Evolutionary conservation across 2,113 vertebrate genomes (phyloP), one percentile per base, ranked within the genome.

Genomic region (Morone saxatilis): DNA sequence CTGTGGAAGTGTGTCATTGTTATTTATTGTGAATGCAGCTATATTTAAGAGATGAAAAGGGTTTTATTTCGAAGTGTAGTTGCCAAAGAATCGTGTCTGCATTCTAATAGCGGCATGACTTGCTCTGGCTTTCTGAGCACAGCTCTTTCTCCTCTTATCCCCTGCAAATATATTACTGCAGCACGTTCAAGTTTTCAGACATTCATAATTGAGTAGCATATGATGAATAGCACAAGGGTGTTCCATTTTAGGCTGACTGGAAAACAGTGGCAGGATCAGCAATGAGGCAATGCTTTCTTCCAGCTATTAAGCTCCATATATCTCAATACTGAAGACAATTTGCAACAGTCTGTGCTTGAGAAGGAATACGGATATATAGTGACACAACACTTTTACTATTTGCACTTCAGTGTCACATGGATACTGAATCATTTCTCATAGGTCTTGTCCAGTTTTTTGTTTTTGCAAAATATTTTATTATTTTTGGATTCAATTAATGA

Each of bases 201-300:
- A 94, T 94, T 91, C 91, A 94, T 94, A 94, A 95, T 93, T 94
- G 91, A 94, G 91, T 57, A 93, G 91, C 81, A 63, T 82, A 90
- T 93, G 94, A 94, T 92, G 91, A 95, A 95, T 92, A 91, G 93
- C 87, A 85, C 76, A 25, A 71, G 83, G 88, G 65, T 90, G 90
- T 92, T 95, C 91, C 94, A 92, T 93, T 94, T 94, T 85, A 84
- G 86, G 83, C 87, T 40, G 82, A 62, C 79, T 88, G 81, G 85
- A 81, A 90, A 90, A 90, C 85, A 89, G 83, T 51, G 66, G 70
- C 81, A 74, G 76, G 48, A 73, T 71, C 76, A 68, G 80, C 84
- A 84, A 10, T 70, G 71, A 90, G 80, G 79, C 82, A 40, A 2
- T 25, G 65, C 75, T 88, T 80, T 84, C 75, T 80, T 79, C 47